Base-by-base conservation (phyloP, 1,140 invertebrate species). In the Drosophila mayri region DNA sequence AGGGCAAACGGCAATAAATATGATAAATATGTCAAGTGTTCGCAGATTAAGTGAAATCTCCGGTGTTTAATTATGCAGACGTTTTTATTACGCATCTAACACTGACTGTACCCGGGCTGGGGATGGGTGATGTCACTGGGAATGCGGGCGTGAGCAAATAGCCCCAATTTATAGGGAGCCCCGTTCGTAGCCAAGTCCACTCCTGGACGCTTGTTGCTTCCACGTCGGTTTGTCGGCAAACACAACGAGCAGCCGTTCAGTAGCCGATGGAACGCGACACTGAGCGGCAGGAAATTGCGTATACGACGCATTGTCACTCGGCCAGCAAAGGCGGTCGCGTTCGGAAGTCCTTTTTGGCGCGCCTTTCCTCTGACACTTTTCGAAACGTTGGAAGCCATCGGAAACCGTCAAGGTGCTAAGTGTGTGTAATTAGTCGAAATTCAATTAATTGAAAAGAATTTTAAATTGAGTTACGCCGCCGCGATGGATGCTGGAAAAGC, bases 271-370 rank as follows among this genome's bases (percentile, higher is more conserved):
- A 80, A 84, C 80, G 84, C 80, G 80, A 79, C 79, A 72, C 82
- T 61, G 82, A 76, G 79, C 84, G 84, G 83, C 84, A 84, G 84
- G 85, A 88, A 88, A 65, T 87, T 90, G 84, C 80, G 80, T 87
- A 84, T 84, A 81, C 84, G 84, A 77, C 84, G 80, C 80, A 67
- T 72, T 79, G 70, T 59, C 75, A 60, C 50, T 47, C 43, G 55
- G 41, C 62, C 18, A 49, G 37, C 62, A 38, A 47, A 54, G 52
- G 52, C 52, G 32, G 18, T 38, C 75, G 64, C 43, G 62, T 57
- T 72, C 68, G 66, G 52, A 72, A 72, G 66, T 72, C 68, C 68
- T 58, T 72, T 59, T 50, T 72, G 18, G 82, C 32, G 83, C 81
- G 81, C 80, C 61, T 66, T 35, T 65, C 54, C 64, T 73, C 30